phyloP scores from a whole-genome alignment of 2,797 vertebrate genomes.

The Alauda arvensis region DNA sequence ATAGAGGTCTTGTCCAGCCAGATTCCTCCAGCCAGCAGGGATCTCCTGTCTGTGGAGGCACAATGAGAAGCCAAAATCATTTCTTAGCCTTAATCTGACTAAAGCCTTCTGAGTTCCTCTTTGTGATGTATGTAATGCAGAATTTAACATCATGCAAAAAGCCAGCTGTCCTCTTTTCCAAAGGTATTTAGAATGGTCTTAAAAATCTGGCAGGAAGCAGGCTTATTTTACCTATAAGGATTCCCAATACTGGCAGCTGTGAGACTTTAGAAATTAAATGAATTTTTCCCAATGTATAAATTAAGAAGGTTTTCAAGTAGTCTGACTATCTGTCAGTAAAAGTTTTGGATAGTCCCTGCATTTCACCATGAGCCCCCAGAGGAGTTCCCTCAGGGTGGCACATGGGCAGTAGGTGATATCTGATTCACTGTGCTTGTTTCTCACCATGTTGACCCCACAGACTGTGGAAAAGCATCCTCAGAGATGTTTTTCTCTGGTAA shows the following conservation, averaged over 20 bases:
- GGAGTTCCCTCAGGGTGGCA: background rate
- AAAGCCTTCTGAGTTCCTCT: background rate
- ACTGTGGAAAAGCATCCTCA: background rate
- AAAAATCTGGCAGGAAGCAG: fast-evolving
- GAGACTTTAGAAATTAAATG: background rate
- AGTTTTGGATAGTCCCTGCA: background rate
- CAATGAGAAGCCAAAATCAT: background rate
- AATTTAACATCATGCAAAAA: background rate
- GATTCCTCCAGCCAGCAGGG: background rate
- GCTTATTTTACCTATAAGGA: background rate
- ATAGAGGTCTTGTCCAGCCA: background rate
- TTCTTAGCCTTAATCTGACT: background rate
- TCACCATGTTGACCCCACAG: background rate
- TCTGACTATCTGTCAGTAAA: background rate
- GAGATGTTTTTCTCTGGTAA: background rate
- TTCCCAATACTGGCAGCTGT: background rate
- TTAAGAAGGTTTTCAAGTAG: background rate
- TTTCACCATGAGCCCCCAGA: background rate
- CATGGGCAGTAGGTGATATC: background rate
- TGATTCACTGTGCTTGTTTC: background rate
- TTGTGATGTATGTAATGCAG: background rate
- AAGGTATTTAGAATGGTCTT: background rate
- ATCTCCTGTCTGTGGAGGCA: background rate
- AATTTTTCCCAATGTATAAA: background rate
- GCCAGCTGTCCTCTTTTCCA: background rate